Conservation (phyloP, 2,888 invertebrate species). For the Tinea trinotella region DNA sequence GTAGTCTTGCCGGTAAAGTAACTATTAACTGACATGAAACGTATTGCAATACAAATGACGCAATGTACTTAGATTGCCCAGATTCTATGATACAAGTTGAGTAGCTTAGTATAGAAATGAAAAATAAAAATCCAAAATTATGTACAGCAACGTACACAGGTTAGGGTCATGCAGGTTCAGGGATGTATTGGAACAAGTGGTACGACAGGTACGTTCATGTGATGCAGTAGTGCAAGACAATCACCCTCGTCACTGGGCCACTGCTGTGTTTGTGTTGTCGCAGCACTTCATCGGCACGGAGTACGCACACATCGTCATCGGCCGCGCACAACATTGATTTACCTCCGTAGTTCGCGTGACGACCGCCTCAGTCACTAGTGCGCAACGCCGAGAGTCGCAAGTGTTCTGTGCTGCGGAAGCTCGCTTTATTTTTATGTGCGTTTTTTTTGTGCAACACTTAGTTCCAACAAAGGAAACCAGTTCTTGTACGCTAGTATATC, state of each 20-base stretch:
- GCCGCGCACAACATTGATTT: conserved; percentile 67
- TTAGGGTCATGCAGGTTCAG: neutral
- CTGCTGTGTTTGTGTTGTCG: neutral
- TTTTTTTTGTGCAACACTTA: conserved; percentile 44
- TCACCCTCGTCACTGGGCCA: conserved; percentile 5
- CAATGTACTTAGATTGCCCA: too few relatives aligned
- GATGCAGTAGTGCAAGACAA: conserved; percentile 10
- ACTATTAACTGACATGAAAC: too few relatives aligned
- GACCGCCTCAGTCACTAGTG: conserved; percentile 63
- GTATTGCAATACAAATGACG: too few relatives aligned
- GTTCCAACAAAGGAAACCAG: conserved; percentile 49
- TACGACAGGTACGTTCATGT: neutral
- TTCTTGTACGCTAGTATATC: conserved; percentile 42
- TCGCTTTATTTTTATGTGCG: conserved; percentile 51
- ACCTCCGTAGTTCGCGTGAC: conserved; percentile 46
- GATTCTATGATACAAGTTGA: too few relatives aligned
- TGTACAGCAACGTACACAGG: neutral
- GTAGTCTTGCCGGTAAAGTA: too few relatives aligned
- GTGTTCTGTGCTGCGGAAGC: conserved; percentile 40
- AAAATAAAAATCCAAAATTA: too few relatives aligned
- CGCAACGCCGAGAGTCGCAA: conserved; percentile 63
- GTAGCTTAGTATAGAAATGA: too few relatives aligned
- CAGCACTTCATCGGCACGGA: conserved; percentile 32
- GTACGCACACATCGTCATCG: conserved; percentile 37
- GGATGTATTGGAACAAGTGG: conserved; percentile 2